Percentiles rank a stretch among this genome's conserved stretches.
Evolutionary conservation across 2,888 invertebrate species (phyloP).

Genomic region (Eristalis tenax): DNA sequence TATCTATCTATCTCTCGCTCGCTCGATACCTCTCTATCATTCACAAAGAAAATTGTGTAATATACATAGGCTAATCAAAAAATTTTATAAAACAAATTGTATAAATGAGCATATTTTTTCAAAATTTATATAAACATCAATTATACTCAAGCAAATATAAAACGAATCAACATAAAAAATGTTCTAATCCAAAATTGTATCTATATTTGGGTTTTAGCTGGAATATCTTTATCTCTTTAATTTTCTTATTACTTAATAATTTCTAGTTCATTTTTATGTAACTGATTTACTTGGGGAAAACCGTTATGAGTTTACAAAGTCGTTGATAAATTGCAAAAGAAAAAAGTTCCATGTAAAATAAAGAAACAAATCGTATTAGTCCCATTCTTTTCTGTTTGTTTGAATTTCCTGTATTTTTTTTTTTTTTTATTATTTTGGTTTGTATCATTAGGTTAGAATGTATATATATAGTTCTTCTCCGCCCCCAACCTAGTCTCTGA

Average conservation of each 20-base stretch:
- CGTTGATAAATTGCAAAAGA: neutral
- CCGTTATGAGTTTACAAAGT: constrained; percentile 20
- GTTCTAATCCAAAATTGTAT: constrained; percentile 48
- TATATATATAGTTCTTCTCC: neutral
- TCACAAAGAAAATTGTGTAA: neutral
- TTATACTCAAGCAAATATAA: constrained; percentile 17
- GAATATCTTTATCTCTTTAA: constrained; percentile 16
- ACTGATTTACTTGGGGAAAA: neutral
- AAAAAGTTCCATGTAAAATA: constrained; percentile 5
- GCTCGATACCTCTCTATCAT: neutral
- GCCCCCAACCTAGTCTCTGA: neutral
- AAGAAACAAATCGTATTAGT: neutral
- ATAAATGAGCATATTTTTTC: neutral
- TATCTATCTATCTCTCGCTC: neutral
- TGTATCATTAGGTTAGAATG: neutral
- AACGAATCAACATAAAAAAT: constrained; percentile 9
- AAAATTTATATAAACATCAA: neutral
- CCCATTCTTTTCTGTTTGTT: neutral
- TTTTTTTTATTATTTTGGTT: neutral
- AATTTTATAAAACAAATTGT: constrained; percentile 1
- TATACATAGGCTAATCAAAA: neutral
- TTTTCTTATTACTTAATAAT: neutral
- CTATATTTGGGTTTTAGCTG: constrained; percentile 51
- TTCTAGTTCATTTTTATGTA: neutral
- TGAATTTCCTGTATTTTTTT: too few relatives aligned